Conservation (phyloP, 2,113 vertebrate genomes). For the Nothobranchius furzeri region DNA sequence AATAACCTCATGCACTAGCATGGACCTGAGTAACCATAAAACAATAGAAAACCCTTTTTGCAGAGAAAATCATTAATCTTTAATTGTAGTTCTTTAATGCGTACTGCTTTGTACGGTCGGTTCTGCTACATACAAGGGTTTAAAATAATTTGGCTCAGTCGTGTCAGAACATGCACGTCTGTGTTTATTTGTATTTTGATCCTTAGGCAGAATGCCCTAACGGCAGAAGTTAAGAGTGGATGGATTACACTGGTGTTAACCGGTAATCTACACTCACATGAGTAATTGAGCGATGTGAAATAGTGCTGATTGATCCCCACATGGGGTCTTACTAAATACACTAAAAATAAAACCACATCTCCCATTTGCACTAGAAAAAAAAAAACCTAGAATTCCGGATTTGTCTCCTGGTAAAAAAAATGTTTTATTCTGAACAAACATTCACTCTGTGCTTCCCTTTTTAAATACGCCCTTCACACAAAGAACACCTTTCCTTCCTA, state of each 20-base stretch:
- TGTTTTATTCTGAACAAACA: slow-evolving; percentile 19
- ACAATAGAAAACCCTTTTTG: slow-evolving; percentile 4
- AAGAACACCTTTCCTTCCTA: slow-evolving; percentile 6
- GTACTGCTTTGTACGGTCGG: slow-evolving; percentile 20
- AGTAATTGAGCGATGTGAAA: slow-evolving; percentile 26
- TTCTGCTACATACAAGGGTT: slow-evolving; percentile 47
- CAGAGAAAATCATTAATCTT: slow-evolving; percentile 8
- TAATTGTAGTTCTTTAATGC: slow-evolving; percentile 3
- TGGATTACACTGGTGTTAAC: slow-evolving; percentile 12
- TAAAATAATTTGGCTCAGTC: slow-evolving; percentile 18
- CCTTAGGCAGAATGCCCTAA: slow-evolving; percentile 10
- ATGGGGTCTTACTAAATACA: slow-evolving; percentile 1
- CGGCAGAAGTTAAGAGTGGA: slow-evolving; percentile 22
- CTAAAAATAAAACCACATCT: background rate
- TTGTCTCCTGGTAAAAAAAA: slow-evolving; percentile 13
- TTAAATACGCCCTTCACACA: slow-evolving; percentile 30
- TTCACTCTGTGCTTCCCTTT: slow-evolving; percentile 53
- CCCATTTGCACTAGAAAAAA: background rate
- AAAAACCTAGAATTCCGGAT: background rate
- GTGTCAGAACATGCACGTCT: slow-evolving; percentile 1
- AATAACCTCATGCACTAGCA: slow-evolving; percentile 12
- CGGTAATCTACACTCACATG: slow-evolving; percentile 41
- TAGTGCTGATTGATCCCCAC: background rate
- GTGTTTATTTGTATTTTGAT: slow-evolving; percentile 3
- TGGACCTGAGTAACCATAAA: slow-evolving; percentile 60